Evolutionary conservation across 64 coral and sea anemone species (phyloP), one percentile per base, ranked within the genome.

Genomic region (Montipora sp.): DNA sequence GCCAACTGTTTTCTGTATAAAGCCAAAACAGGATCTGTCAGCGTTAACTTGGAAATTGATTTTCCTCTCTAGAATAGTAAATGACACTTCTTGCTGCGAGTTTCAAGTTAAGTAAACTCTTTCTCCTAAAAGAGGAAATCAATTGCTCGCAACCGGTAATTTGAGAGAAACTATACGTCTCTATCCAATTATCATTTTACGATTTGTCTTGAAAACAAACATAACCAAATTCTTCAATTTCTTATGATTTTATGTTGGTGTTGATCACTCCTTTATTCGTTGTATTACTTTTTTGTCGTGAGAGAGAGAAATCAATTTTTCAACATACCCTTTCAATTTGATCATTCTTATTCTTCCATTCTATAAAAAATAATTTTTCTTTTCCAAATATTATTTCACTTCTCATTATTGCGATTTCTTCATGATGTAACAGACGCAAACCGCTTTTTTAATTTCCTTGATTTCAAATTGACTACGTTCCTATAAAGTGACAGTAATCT

Each of bases 1-100:
- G 47, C 9, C 47, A 85, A 72, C 48, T 85, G 82, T 71, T 85
- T 72, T 85, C 82, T 85, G 45, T 5, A 13, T 3, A 50, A 85
- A 72, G 19, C 46, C 70, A 22, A 21, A 71, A 51, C 11, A 85
- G 18, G 0, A 85, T 19, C 60, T 4, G 14, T 63, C 14, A 63
- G 60, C 13, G 60, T 14, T 63, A 14, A 15, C 5, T 8, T 23
- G 68, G 63, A 63, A 63, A 63, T 63, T 16, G 60, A 4, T 63
- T 63, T 63, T 63, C 14, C 13, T 57, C 2, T 57, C 53, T 57
- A 5, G 0, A 57, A 8, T 8, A 5, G 53, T 57, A 11, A 57
- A 57, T 6, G 53, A 8, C 53, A 57, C 11, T 57, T 57, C 53
- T 57, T 57, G 53, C 53, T 2, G 53, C 14, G 60, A 63, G 60